A percentile compares a stretch with the other conserved stretches of the same genome.
These are phyloP conservation scores for Drosophila asahinai DNA, from an alignment of 1,140 invertebrate species.

Conservation along the genomic window DNA sequence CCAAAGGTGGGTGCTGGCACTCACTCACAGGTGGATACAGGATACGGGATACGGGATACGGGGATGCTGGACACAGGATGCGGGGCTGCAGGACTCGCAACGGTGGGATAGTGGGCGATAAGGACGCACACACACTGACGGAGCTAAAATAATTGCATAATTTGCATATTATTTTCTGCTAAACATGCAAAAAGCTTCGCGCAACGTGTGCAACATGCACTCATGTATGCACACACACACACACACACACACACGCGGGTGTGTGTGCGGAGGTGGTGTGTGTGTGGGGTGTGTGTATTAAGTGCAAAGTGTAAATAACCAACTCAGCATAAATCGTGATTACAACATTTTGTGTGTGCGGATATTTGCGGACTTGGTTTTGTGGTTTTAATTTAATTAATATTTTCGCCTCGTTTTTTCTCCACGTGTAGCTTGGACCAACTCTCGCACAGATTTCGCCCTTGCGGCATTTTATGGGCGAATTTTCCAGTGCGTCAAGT, in stretches of 20 bases:
- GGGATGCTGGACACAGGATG: constrained; percentile 16
- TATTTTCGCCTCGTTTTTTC: constrained; percentile 62
- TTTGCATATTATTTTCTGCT: constrained; percentile 83
- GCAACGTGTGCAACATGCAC: constrained; percentile 77
- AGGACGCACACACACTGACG: constrained; percentile 23
- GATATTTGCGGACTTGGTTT: constrained; percentile 81
- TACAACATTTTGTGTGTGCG: constrained; percentile 77
- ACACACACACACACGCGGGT: neutral
- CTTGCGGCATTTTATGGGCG: neutral
- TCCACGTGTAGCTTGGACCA: constrained; percentile 17
- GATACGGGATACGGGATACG: neutral
- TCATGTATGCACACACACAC: constrained; percentile 54
- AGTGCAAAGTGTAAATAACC: constrained; percentile 83
- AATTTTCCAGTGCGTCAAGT: neutral
- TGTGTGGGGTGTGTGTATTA: constrained; percentile 65
- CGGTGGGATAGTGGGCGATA: constrained; percentile 43
- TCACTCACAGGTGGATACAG: neutral
- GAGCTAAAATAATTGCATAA: constrained; percentile 82
- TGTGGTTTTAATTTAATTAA: constrained; percentile 84
- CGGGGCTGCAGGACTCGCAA: neutral
- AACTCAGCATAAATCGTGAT: constrained; percentile 83
- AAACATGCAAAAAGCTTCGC: constrained; percentile 80
- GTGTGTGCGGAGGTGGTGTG: neutral
- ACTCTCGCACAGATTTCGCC: constrained; percentile 18
- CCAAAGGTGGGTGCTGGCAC: constrained; percentile 21